Conservation (phyloP, 2,113 vertebrate genomes). For the Haemorhous mexicanus region DNA sequence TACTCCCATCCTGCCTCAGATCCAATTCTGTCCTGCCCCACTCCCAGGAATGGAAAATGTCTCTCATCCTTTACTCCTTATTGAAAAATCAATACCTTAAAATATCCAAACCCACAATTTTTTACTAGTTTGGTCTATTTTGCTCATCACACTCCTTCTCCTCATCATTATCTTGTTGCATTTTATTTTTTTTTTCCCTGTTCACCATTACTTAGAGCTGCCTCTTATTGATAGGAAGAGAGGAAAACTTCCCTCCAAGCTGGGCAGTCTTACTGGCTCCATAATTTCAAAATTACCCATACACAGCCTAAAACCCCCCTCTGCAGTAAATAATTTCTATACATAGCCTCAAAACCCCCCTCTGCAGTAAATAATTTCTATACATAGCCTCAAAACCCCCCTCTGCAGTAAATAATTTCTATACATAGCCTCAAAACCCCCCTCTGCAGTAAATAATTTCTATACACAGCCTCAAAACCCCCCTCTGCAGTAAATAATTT, state of each 20-base stretch:
- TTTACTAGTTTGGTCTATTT: background rate
- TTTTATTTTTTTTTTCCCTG: background rate
- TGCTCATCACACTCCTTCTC: background rate
- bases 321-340: background rate
- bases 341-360: background rate
- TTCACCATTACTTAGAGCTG: background rate
- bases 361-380: background rate
- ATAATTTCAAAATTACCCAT: background rate
- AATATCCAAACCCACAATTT: background rate
- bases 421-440: background rate
- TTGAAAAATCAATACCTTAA: background rate
- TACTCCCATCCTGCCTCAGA: rapidly evolving
- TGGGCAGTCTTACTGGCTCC: background rate
- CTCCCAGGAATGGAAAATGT: background rate
- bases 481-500: no score
- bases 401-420: background rate
- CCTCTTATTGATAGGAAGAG: background rate
- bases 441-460: background rate
- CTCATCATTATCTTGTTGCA: background rate
- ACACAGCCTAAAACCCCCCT: background rate
- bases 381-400: background rate
- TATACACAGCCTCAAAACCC: no score
- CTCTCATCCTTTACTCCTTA: background rate
- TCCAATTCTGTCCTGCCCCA: background rate
- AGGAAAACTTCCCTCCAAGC: background rate